Conservation (phyloP, 2,888 invertebrate genomes). For the Stomorhina lunata region DNA sequence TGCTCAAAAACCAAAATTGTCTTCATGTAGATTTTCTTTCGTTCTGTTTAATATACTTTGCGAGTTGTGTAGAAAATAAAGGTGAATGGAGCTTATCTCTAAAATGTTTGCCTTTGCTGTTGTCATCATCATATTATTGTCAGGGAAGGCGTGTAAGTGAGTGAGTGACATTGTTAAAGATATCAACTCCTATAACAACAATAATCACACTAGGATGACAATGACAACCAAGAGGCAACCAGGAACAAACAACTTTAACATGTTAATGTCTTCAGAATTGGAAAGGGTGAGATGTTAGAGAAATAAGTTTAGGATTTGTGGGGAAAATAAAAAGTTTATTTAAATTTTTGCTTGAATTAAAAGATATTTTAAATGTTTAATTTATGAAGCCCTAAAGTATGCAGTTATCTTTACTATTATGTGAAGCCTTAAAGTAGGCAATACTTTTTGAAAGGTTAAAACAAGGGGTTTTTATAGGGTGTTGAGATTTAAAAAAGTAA, state of each 20-base stretch:
- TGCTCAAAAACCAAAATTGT: conserved; percentile 19
- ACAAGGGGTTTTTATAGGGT: too few species aligned
- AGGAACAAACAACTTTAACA: conserved; percentile 12
- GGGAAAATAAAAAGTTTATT: neutral
- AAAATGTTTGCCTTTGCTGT: conserved; percentile 44
- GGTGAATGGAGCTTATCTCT: conserved; percentile 54
- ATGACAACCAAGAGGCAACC: conserved; percentile 37
- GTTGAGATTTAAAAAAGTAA: too few species aligned
- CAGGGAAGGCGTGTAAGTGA: conserved; percentile 60
- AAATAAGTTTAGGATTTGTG: conserved; percentile 5
- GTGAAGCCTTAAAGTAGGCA: neutral
- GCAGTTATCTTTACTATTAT: neutral
- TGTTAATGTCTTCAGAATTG: conserved; percentile 1
- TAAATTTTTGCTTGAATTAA: neutral
- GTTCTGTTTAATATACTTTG: too few species aligned
- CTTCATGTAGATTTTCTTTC: too few species aligned
- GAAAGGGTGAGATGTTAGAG: neutral
- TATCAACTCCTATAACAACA: conserved; percentile 53
- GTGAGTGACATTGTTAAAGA: conserved; percentile 62
- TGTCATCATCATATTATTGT: conserved; percentile 56
- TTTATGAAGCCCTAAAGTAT: neutral
- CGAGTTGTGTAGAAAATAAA: neutral
- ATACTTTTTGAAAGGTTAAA: too few species aligned
- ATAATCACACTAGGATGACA: conserved; percentile 17
- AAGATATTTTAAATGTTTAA: neutral